A percentile compares a stretch with the other conserved stretches of the same genome.
phyloP scores from a whole-genome alignment of 2,113 vertebrate genomes.

The Trematomus loennbergii region DNA sequence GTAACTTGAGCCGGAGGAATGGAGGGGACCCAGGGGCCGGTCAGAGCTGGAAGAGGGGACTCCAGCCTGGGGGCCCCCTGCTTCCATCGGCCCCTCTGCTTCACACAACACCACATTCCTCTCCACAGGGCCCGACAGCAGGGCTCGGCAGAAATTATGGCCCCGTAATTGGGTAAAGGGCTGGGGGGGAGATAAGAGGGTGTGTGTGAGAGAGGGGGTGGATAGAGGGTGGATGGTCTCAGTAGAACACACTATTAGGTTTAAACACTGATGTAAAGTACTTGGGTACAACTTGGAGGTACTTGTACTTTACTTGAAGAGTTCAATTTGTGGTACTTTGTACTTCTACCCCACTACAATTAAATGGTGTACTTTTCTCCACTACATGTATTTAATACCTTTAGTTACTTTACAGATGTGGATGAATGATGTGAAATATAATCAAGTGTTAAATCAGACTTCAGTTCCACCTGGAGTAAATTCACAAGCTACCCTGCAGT shows the following conservation, averaged over 20 bases:
- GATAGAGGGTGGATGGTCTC: slow-evolving; percentile 35
- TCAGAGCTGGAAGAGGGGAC: slow-evolving; percentile 60
- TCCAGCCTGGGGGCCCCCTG: slow-evolving; percentile 54
- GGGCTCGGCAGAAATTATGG: slow-evolving; percentile 68
- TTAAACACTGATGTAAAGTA: too few species aligned
- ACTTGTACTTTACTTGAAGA: too few species aligned
- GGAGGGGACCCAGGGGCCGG: slow-evolving; percentile 66
- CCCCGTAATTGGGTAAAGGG: slow-evolving; percentile 67
- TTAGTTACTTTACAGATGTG: too few species aligned
- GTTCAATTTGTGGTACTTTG: too few species aligned
- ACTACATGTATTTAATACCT: too few species aligned
- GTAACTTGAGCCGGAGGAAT: slow-evolving; percentile 77
- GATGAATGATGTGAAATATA: too few species aligned
- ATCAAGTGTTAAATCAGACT: too few species aligned
- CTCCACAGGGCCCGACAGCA: slow-evolving; percentile 64
- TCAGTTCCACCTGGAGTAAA: too few species aligned
- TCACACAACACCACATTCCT: slow-evolving; percentile 78
- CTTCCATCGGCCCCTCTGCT: slow-evolving; percentile 59
- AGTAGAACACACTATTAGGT: slow-evolving; percentile 37
- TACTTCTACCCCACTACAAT: too few species aligned
- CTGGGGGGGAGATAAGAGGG: slow-evolving; percentile 33
- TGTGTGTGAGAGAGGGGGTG: slow-evolving; percentile 7
- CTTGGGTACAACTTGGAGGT: too few species aligned
- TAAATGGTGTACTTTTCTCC: too few species aligned
- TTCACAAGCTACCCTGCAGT: too few species aligned